These are phyloP conservation scores for Drosophila triauraria DNA, from an alignment of 1,140 invertebrate genomes.

Conservation along the genomic window DNA sequence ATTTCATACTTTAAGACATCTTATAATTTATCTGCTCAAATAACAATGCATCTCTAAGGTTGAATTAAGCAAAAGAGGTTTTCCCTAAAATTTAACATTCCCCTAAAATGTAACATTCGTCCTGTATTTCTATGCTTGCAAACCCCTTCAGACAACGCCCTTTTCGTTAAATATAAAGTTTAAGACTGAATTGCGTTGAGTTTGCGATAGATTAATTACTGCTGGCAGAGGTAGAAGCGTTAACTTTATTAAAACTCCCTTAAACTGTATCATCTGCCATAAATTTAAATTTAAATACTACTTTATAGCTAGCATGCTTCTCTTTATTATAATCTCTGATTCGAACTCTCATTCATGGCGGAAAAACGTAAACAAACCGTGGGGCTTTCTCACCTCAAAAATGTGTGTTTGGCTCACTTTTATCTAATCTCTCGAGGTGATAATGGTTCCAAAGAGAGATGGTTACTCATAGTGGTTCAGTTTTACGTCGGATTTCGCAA, in stretches of 20 bases:
- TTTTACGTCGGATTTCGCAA: constrained; percentile 59
- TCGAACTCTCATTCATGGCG: background rate
- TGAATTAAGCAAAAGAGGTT: too few relatives aligned
- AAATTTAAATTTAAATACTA: background rate
- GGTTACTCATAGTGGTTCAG: constrained; percentile 76
- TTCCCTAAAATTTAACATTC: too few relatives aligned
- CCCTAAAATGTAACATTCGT: too few relatives aligned
- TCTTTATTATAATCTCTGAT: background rate
- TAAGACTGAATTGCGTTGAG: too few relatives aligned
- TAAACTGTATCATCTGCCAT: background rate
- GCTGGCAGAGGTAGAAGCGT: background rate
- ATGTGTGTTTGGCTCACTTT: constrained; percentile 23
- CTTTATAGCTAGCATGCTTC: background rate
- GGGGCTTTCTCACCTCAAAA: constrained; percentile 14
- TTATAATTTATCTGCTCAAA: too few relatives aligned
- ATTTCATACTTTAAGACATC: too few relatives aligned
- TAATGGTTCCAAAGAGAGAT: constrained; percentile 15
- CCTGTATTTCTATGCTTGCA: background rate
- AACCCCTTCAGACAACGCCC: background rate
- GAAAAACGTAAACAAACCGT: constrained; percentile 69
- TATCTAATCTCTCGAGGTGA: constrained; percentile 58
- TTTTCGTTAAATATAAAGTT: background rate
- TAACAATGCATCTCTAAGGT: too few relatives aligned
- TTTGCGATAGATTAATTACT: background rate
- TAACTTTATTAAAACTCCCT: background rate